Conservation (phyloP, 1,140 invertebrate species). For the Euwallacea fornicatus region DNA sequence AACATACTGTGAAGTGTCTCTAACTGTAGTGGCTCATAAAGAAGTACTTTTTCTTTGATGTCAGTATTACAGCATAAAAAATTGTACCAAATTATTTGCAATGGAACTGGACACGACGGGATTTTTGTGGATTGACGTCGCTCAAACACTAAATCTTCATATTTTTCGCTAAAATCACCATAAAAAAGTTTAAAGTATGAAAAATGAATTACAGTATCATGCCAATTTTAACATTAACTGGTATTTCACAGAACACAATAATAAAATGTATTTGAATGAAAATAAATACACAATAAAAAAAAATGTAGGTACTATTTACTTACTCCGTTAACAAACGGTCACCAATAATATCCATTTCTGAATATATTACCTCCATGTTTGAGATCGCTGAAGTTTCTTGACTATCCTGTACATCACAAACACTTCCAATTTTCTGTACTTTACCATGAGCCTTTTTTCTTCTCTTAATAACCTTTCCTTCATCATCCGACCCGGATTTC, state of each 20-base stretch:
- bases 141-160: conserved; percentile 50
- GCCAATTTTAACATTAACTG: too few species aligned
- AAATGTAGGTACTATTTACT: conserved; percentile 7
- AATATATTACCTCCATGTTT: neutral
- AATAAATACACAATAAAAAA: too few species aligned
- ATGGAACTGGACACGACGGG: conserved; percentile 55
- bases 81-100: conserved; percentile 62
- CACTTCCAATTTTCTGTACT: neutral
- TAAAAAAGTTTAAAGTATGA: too few species aligned
- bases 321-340: conserved; percentile 34
- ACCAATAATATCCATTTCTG: conserved; percentile 31
- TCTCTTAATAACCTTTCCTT: conserved; percentile 28
- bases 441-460: conserved; percentile 16
- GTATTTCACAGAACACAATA: too few species aligned
- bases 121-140: conserved; percentile 47
- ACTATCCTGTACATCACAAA: neutral
- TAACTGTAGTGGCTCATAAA: conserved; percentile 61
- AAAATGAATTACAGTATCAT: too few species aligned
- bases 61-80: conserved; percentile 55
- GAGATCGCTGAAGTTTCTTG: neutral
- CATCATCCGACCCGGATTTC: conserved; percentile 21
- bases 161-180: conserved; percentile 53
- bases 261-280: too few species aligned
- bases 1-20: conserved; percentile 58
- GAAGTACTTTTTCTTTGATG: conserved; percentile 57